A percentile compares a stretch with the other conserved stretches of the same genome.
These are phyloP conservation scores for Cervus canadensis DNA, from an alignment of 2,113 vertebrate species.

Conservation along the genomic window DNA sequence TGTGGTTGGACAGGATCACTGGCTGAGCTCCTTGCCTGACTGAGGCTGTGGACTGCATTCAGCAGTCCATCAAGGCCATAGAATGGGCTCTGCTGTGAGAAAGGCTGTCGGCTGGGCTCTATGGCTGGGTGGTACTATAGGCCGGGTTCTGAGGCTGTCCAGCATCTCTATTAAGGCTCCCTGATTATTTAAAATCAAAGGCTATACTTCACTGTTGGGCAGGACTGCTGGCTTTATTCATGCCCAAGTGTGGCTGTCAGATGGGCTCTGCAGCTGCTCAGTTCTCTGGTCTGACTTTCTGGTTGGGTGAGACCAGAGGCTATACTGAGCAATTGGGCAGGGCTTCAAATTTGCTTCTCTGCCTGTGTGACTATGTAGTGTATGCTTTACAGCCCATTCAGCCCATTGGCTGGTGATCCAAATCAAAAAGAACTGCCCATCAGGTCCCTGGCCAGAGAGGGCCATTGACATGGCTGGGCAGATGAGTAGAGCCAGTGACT, in stretches of 20 bases:
- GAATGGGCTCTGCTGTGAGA: background rate
- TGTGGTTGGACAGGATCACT: background rate
- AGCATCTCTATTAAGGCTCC: background rate
- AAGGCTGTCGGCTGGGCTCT: background rate
- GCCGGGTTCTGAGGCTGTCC: background rate
- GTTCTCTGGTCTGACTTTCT: background rate
- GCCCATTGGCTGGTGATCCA: background rate
- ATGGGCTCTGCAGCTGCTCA: background rate
- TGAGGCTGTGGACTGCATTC: background rate
- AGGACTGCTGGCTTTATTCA: background rate
- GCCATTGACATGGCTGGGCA: background rate
- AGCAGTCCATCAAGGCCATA: background rate
- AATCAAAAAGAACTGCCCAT: background rate
- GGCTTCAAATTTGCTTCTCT: background rate
- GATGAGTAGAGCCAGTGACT: background rate
- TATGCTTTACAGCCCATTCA: background rate
- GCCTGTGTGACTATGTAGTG: background rate
- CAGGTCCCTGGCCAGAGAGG: background rate
- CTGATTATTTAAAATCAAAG: background rate
- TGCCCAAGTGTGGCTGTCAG: background rate
- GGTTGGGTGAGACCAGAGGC: background rate
- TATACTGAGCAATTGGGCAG: background rate
- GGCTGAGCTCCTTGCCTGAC: background rate
- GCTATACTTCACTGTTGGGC: background rate
- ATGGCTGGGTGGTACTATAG: background rate